These are phyloP conservation scores for Gerris lacustris DNA, from an alignment of 2,888 invertebrate genomes.

Conservation along the genomic window DNA sequence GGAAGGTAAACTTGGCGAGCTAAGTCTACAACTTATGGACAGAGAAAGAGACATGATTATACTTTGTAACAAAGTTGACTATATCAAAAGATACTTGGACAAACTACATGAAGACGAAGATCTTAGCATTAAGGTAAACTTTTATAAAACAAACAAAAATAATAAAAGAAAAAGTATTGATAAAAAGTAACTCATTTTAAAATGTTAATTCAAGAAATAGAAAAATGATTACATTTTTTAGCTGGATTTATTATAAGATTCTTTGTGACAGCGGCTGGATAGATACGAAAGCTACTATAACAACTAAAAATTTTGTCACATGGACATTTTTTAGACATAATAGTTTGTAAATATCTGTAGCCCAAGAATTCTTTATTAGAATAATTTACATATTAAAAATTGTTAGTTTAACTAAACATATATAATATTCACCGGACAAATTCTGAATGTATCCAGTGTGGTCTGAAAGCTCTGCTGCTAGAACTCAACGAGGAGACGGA, in stretches of 20 bases:
- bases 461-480: constrained; percentile 23
- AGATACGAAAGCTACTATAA: too few species aligned
- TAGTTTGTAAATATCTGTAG: too few species aligned
- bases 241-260: too few species aligned
- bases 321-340: too few species aligned
- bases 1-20: constrained; percentile 17
- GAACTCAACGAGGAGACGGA: constrained; percentile 24
- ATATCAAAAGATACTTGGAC: constrained; percentile 23
- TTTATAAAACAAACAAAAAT: background rate
- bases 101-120: constrained; percentile 23
- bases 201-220: background rate
- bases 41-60: constrained; percentile 23
- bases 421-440: too few species aligned
- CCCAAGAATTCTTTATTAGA: too few species aligned
- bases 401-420: too few species aligned
- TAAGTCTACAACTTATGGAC: constrained; percentile 20
- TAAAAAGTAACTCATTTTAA: background rate
- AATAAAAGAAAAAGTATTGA: background rate
- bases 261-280: too few species aligned
- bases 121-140: constrained; percentile 22
- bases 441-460: constrained; percentile 19
- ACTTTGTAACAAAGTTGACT: constrained; percentile 26
- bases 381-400: too few species aligned
- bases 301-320: too few species aligned
- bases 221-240: background rate